A percentile compares a stretch with the other conserved stretches of the same genome.
Evolutionary conservation across 2,888 invertebrate species (phyloP).

Genomic region (Smittia aterrima): DNA sequence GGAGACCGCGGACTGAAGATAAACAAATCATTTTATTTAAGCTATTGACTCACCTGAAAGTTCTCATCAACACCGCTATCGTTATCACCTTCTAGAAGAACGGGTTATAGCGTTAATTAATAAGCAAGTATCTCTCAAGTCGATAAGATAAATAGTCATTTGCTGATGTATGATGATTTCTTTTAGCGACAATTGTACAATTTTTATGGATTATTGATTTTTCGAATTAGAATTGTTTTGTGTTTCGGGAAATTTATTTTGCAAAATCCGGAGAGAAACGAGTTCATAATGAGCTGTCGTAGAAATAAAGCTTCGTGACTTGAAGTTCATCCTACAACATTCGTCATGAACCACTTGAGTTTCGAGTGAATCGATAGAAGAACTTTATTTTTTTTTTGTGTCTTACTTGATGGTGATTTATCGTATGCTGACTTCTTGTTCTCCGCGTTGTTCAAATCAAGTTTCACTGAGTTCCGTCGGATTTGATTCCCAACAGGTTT

Average conservation of each 20-base stretch:
- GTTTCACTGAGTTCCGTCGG: conserved; percentile 24
- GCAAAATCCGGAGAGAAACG: too few relatives aligned
- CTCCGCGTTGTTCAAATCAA: conserved; percentile 27
- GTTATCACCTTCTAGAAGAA: conserved; percentile 74
- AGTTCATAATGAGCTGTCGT: too few relatives aligned
- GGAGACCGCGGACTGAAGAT: too few relatives aligned
- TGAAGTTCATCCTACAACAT: neutral
- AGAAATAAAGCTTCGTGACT: neutral
- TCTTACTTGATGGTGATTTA: conserved; percentile 33
- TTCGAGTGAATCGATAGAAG: neutral
- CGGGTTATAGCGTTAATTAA: conserved; percentile 42
- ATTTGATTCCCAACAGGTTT: neutral
- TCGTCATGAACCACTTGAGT: too few relatives aligned
- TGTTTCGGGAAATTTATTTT: neutral
- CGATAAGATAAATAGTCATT: conserved; percentile 10
- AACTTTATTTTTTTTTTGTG: neutral
- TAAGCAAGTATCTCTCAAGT: neutral
- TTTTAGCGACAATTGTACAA: neutral
- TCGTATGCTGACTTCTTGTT: neutral
- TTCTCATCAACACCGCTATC: conserved; percentile 81
- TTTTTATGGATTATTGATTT: conserved; percentile 6
- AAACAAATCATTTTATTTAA: neutral
- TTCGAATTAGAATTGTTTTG: neutral
- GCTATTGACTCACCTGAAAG: conserved; percentile 66
- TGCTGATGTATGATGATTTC: conserved; percentile 15